These are phyloP conservation scores for Nesometra sesokonis DNA, from an alignment of 35 echinoderm and acorn worm genomes.

Conservation along the genomic window DNA sequence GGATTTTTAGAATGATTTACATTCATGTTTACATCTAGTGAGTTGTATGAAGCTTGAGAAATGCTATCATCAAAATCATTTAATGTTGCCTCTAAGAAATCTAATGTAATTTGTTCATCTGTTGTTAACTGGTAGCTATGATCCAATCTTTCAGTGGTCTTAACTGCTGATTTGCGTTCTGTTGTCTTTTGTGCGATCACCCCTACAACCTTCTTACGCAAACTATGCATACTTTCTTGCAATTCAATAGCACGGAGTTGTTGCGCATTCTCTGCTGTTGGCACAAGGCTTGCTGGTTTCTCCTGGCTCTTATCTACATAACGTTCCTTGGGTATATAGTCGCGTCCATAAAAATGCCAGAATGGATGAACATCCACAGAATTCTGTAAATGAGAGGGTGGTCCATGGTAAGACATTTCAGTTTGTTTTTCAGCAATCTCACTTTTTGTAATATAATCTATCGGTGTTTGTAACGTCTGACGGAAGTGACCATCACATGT, in stretches of 20 bases:
- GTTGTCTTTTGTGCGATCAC: conserved; percentile 31
- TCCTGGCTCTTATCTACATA: conserved; percentile 38
- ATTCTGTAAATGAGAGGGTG: conserved; percentile 78
- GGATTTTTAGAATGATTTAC: background rate
- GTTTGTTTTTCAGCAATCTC: conserved; percentile 6
- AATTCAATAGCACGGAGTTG: conserved; percentile 75
- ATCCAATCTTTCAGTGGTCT: background rate
- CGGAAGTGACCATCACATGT: conserved; percentile 54
- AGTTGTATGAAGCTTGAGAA: background rate
- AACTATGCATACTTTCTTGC: conserved; percentile 48
- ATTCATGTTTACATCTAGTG: background rate
- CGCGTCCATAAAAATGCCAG: conserved; percentile 48
- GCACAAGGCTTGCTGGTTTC: conserved; percentile 49
- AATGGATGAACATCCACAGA: conserved; percentile 89
- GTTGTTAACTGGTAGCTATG: background rate
- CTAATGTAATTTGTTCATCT: background rate
- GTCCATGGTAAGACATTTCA: conserved; percentile 92
- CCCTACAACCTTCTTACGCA: conserved; percentile 51
- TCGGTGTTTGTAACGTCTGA: conserved; percentile 45
- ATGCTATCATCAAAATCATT: background rate
- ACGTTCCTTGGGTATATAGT: conserved; percentile 34
- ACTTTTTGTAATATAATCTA: conserved; percentile 36
- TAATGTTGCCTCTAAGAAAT: background rate
- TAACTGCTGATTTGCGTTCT: background rate
- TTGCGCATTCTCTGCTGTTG: conserved; percentile 52